phyloP scores from a whole-genome alignment of 1,140 invertebrate genomes.

The Bombus ignitus region DNA sequence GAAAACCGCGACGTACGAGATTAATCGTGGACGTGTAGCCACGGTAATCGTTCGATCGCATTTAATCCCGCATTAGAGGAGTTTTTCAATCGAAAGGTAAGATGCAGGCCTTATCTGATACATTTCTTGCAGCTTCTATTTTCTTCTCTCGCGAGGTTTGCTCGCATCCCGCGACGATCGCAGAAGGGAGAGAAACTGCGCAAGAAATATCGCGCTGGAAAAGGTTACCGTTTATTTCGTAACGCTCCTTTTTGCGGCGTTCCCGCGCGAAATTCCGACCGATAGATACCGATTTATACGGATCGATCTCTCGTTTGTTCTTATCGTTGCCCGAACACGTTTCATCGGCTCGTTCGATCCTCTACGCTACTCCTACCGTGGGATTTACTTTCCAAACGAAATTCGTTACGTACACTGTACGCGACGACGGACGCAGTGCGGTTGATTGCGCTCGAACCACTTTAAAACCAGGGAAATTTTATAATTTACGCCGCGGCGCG shows the following conservation, averaged over 20 bases:
- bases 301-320: slow-evolving; percentile 19
- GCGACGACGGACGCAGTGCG: not conserved
- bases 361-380: not conserved
- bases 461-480: slow-evolving; percentile 23
- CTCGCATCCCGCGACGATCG: not conserved
- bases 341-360: not conserved
- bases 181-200: not conserved
- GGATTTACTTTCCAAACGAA: not conserved
- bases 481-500: slow-evolving; percentile 8
- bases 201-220: slow-evolving; percentile 30
- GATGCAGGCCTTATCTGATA: slow-evolving; percentile 39
- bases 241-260: slow-evolving; percentile 35
- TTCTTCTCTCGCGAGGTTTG: not conserved
- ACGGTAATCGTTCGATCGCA: slow-evolving; percentile 20
- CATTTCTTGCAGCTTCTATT: slow-evolving; percentile 38
- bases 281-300: slow-evolving; percentile 22
- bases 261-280: slow-evolving; percentile 27
- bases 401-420: not conserved
- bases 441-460: slow-evolving; percentile 1
- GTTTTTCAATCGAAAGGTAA: slow-evolving; percentile 27
- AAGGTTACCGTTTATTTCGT: slow-evolving; percentile 41
- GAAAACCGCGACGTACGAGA: slow-evolving; percentile 42
- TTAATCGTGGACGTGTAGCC: slow-evolving; percentile 42
- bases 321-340: not conserved
- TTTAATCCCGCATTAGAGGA: slow-evolving; percentile 46